These are phyloP conservation scores for Apamea crenata DNA, from an alignment of 2,888 invertebrate genomes.

Conservation along the genomic window DNA sequence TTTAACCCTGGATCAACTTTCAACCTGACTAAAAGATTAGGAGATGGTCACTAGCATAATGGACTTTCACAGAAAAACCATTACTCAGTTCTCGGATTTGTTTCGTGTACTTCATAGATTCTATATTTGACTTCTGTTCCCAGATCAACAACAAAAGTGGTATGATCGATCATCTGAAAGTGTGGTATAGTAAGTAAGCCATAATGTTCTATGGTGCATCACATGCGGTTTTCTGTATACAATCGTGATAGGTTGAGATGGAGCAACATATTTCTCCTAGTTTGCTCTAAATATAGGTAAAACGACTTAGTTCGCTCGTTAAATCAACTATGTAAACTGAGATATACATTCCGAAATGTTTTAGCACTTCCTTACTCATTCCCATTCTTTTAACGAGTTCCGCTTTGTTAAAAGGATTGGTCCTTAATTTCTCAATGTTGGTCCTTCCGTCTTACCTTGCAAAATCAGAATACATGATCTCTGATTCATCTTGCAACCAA, in stretches of 20 bases:
- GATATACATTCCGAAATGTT: neutral
- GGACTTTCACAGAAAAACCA: neutral
- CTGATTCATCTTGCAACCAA: slow-evolving; percentile 24
- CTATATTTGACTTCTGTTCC: neutral
- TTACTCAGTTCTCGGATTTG: neutral
- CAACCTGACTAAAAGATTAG: neutral
- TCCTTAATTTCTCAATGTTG: neutral
- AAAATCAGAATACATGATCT: neutral
- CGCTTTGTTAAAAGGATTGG: neutral
- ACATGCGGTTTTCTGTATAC: slow-evolving; percentile 43
- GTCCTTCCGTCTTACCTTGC: neutral
- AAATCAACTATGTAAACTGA: slow-evolving; percentile 8
- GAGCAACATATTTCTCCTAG: slow-evolving; percentile 27
- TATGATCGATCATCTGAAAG: slow-evolving; percentile 20
- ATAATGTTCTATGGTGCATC: slow-evolving; percentile 30
- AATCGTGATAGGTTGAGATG: slow-evolving; percentile 30
- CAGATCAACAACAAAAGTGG: neutral
- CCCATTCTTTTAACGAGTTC: neutral
- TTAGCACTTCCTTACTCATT: neutral
- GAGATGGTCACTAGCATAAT: neutral
- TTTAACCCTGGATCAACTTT: neutral
- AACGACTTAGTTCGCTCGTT: neutral
- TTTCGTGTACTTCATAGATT: neutral
- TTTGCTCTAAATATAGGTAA: slow-evolving; percentile 29
- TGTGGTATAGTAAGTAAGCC: slow-evolving; percentile 5